Evolutionary conservation across 1,140 invertebrate genomes (phyloP).

Genomic region (Diabrotica undecimpunctata): DNA sequence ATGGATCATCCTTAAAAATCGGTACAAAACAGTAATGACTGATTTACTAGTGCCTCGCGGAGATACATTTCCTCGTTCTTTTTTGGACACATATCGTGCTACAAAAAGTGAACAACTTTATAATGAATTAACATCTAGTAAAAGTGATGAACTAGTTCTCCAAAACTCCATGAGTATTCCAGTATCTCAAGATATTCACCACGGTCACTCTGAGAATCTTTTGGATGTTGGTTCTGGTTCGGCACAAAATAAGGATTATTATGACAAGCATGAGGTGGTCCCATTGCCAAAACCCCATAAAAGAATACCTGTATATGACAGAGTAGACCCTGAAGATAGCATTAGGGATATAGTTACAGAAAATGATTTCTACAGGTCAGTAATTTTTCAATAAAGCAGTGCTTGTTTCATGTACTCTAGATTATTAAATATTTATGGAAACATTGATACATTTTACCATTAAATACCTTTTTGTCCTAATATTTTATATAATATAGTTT

Average conservation of each 20-base stretch:
- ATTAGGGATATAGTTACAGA: conserved; percentile 62
- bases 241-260: conserved; percentile 40
- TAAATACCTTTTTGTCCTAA: no score
- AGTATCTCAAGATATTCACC: conserved; percentile 40
- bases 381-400: conserved; percentile 5
- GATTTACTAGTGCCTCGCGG: conserved; percentile 44
- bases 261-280: conserved; percentile 37
- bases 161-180: conserved; percentile 43
- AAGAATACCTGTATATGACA: conserved; percentile 45
- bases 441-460: no score
- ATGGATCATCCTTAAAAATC: not conserved
- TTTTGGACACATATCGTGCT: conserved; percentile 42
- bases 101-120: conserved; percentile 40
- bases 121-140: conserved; percentile 43
- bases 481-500: no score
- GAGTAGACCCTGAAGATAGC: conserved; percentile 61
- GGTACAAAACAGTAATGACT: conserved; percentile 35
- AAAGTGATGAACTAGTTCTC: conserved; percentile 46
- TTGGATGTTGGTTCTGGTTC: conserved; percentile 35
- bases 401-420: not conserved
- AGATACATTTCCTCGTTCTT: conserved; percentile 45
- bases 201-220: conserved; percentile 45
- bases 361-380: conserved; percentile 61
- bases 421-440: no score
- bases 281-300: conserved; percentile 31